Conservation (phyloP, 1,140 invertebrate species). For the Amphibalanus amphitrite region DNA sequence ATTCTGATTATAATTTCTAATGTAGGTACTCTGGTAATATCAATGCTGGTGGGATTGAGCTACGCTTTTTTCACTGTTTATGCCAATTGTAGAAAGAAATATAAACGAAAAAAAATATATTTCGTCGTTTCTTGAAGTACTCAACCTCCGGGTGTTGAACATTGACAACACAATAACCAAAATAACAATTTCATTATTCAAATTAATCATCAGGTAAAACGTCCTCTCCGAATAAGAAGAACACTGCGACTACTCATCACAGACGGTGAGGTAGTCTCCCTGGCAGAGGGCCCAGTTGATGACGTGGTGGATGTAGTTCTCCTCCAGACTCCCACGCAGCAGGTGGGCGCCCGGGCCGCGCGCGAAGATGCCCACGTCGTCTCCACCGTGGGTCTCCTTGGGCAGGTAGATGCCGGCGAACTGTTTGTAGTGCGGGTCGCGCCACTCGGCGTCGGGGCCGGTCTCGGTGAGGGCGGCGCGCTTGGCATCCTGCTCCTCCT, state of each 20-base stretch:
- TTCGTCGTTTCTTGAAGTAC: too few species aligned
- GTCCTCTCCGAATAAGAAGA: too few species aligned
- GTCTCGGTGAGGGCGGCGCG: neutral
- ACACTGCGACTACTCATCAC: neutral
- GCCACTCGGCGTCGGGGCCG: constrained; percentile 6
- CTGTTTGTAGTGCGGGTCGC: constrained; percentile 13
- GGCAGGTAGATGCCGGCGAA: constrained; percentile 12
- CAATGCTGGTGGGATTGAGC: too few species aligned
- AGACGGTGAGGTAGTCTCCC: neutral
- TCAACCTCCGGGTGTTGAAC: too few species aligned
- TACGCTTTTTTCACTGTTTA: too few species aligned
- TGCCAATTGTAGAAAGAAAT: too few species aligned
- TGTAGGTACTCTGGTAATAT: too few species aligned
- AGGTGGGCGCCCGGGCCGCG: constrained; percentile 8
- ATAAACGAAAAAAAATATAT: too few species aligned
- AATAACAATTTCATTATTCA: too few species aligned
- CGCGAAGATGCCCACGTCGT: constrained; percentile 74
- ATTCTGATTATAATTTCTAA: too few species aligned
- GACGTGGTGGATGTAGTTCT: constrained; percentile 1
- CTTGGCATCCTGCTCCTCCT: constrained; percentile 25
- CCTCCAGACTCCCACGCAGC: neutral
- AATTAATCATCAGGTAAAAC: too few species aligned
- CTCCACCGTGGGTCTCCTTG: constrained; percentile 61
- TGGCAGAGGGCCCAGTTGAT: neutral
- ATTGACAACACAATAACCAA: too few species aligned